Conservation (phyloP, 2,113 vertebrate species). For the Nicator chloris region DNA sequence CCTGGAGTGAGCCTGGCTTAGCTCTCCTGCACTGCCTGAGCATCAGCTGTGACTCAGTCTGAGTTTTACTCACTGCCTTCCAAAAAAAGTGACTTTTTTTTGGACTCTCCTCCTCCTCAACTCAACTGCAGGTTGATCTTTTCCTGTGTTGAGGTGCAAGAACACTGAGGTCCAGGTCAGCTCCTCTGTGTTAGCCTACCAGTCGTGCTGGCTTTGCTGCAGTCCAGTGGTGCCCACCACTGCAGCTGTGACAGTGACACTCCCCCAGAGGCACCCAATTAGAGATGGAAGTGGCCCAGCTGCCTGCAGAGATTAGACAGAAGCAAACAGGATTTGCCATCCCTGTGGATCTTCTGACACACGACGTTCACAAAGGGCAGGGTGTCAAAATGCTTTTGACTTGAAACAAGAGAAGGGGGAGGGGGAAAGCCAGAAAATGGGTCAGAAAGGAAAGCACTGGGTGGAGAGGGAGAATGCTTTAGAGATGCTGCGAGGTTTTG, state of each 20-base stretch:
- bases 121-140: background rate
- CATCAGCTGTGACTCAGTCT: background rate
- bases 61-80: background rate
- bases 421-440: background rate
- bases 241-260: background rate
- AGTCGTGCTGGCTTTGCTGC: background rate
- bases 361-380: slow-evolving; percentile 11
- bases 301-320: slow-evolving; percentile 41
- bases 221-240: background rate
- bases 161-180: background rate
- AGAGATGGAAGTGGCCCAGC: background rate
- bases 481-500: background rate
- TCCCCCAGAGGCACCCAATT: background rate
- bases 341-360: slow-evolving; percentile 25
- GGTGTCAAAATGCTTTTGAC: slow-evolving; percentile 10
- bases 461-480: background rate
- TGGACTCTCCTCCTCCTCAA: background rate
- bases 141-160: background rate
- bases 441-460: background rate
- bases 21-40: background rate
- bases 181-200: background rate
- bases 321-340: slow-evolving; percentile 40
- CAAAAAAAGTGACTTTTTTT: background rate
- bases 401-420: background rate
- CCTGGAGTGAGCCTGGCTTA: background rate